Evolutionary conservation across 2,888 invertebrate species (phyloP).

Genomic region (Laothoe populi): DNA sequence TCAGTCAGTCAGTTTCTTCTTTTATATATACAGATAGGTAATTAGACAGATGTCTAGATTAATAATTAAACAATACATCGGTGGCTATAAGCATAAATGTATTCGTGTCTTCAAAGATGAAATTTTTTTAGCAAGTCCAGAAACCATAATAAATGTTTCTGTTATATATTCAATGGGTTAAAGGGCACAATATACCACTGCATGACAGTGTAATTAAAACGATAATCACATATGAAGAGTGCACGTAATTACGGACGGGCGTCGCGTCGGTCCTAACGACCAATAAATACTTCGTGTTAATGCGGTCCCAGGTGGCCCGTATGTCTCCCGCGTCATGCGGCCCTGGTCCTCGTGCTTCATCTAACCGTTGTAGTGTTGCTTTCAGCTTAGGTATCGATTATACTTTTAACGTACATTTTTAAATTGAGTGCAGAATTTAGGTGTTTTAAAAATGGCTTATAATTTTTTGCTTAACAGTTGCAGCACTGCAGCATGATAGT

Average conservation of each 20-base stretch:
- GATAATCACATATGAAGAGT: slow-evolving; percentile 26
- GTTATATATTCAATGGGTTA: background rate
- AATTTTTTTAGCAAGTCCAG: background rate
- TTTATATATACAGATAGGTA: too few species aligned
- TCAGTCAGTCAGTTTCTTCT: too few species aligned
- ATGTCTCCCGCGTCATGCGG: slow-evolving; percentile 29
- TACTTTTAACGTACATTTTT: background rate
- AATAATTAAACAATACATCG: too few species aligned
- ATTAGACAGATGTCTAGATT: too few species aligned
- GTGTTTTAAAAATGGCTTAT: too few species aligned
- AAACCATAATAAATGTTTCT: too few species aligned
- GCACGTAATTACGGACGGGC: slow-evolving; percentile 19
- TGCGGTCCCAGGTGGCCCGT: slow-evolving; percentile 35
- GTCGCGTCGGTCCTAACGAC: slow-evolving; percentile 23
- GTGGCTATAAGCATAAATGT: too few species aligned
- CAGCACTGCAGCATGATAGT: too few species aligned
- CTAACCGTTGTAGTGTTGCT: slow-evolving; percentile 6
- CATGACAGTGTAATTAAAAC: slow-evolving; percentile 12
- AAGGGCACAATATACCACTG: background rate
- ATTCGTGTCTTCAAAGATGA: background rate
- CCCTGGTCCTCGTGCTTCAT: slow-evolving; percentile 22
- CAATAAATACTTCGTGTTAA: slow-evolving; percentile 28
- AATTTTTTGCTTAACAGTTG: too few species aligned
- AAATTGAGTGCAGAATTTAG: background rate
- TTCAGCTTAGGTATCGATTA: background rate